A percentile compares a stretch with the other conserved stretches of the same genome.
Conservation (phyloP, 2,888 invertebrate genomes). For the Quadroppia sp. region DNA sequence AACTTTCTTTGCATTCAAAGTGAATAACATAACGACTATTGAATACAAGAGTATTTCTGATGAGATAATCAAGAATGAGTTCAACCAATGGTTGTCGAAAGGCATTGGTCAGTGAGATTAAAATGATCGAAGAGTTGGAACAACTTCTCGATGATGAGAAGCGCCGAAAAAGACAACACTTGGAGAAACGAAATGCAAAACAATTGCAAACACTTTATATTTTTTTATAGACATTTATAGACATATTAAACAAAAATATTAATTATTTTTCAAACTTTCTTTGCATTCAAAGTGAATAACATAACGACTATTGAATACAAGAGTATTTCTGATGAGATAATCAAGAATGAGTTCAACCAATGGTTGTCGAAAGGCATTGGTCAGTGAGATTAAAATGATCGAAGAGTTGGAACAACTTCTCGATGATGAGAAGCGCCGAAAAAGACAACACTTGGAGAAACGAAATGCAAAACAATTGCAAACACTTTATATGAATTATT, state of each 20-base stretch:
- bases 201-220: background rate
- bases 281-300: background rate
- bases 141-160: background rate
- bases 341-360: slow-evolving; percentile 7
- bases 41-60: slow-evolving; percentile 11
- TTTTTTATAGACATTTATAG: background rate
- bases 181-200: background rate
- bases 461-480: background rate
- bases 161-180: background rate
- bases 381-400: background rate
- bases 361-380: background rate
- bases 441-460: background rate
- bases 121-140: slow-evolving; percentile 2
- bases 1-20: background rate
- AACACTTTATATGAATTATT: background rate
- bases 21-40: background rate
- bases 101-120: background rate
- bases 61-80: slow-evolving; percentile 8
- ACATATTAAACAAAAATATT: background rate
- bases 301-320: background rate
- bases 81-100: background rate
- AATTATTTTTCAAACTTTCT: background rate
- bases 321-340: slow-evolving; percentile 3
- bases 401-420: background rate
- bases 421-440: background rate